Percentiles rank a stretch among this genome's conserved stretches.
Conservation (phyloP, 2,113 vertebrate genomes). For the Gobiocypris rarus region DNA sequence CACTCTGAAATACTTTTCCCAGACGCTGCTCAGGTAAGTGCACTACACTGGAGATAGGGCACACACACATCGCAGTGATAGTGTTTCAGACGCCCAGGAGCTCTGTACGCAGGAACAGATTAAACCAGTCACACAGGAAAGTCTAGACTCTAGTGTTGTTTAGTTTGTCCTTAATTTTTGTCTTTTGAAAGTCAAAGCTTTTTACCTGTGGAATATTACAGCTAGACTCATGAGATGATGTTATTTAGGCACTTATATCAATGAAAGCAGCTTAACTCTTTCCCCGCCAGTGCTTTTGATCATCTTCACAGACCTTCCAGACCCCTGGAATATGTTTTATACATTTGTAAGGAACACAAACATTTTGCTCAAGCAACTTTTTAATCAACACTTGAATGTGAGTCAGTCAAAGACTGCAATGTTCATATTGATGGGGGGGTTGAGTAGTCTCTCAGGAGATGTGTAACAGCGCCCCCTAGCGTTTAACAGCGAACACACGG, state of each 20-base stretch:
- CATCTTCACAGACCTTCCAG: no score
- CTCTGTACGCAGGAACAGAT: neutral
- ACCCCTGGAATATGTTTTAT: no score
- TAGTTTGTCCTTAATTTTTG: neutral
- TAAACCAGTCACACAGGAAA: neutral
- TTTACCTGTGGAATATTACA: neutral
- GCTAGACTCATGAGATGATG: neutral
- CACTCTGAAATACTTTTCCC: conserved; percentile 99
- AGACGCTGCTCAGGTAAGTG: conserved; percentile 99
- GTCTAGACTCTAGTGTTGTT: neutral
- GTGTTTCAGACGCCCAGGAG: neutral
- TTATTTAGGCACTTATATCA: neutral
- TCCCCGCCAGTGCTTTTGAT: no score
- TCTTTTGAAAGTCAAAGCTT: neutral
- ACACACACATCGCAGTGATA: conserved; percentile 57
- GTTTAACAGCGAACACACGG: no score
- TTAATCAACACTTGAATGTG: no score
- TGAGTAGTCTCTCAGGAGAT: no score
- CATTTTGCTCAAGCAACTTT: no score
- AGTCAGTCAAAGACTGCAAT: no score
- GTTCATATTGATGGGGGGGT: no score
- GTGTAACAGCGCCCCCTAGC: no score
- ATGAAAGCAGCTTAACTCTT: neutral
- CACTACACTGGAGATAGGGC: conserved; percentile 75
- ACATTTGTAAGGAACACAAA: no score